Conservation (phyloP, 2,797 vertebrate genomes). For the Helostoma temminkii region DNA sequence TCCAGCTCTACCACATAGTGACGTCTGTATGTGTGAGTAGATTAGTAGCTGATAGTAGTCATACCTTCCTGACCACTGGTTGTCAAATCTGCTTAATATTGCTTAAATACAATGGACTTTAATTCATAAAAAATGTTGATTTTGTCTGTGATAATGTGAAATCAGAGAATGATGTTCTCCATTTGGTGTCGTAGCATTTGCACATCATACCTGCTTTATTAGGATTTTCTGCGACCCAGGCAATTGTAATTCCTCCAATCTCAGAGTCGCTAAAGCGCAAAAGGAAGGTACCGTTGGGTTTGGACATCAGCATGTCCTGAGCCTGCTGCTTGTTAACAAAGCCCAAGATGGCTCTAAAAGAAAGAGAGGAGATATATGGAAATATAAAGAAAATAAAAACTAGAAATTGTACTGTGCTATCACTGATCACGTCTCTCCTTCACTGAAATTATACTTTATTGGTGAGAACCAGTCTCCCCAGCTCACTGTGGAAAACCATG, state of each 20-base stretch:
- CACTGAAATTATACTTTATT: neutral
- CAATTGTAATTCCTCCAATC: constrained; percentile 97
- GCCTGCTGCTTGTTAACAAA: constrained; percentile 99
- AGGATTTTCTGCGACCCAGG: constrained; percentile 93
- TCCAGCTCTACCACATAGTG: too few species aligned
- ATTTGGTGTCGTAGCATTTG: neutral
- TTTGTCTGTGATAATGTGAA: neutral
- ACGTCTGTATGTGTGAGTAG: neutral
- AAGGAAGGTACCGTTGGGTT: constrained; percentile 97
- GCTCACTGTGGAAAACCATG: too few species aligned
- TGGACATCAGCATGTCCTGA: constrained; percentile 97
- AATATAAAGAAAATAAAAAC: neutral
- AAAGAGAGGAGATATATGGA: neutral
- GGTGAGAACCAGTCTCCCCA: too few species aligned
- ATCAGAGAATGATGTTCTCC: neutral
- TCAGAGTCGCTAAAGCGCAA: constrained; percentile 98
- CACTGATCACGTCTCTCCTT: neutral
- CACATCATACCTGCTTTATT: constrained; percentile 85
- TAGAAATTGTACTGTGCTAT: neutral
- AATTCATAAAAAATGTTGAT: too few species aligned
- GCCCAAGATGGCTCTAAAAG: constrained; percentile 92
- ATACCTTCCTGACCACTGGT: too few species aligned
- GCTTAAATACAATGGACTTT: too few species aligned
- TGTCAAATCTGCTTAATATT: too few species aligned
- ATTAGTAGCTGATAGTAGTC: too few species aligned